phyloP scores from a whole-genome alignment of 2,797 vertebrate species.

The Myotis myotis region DNA sequence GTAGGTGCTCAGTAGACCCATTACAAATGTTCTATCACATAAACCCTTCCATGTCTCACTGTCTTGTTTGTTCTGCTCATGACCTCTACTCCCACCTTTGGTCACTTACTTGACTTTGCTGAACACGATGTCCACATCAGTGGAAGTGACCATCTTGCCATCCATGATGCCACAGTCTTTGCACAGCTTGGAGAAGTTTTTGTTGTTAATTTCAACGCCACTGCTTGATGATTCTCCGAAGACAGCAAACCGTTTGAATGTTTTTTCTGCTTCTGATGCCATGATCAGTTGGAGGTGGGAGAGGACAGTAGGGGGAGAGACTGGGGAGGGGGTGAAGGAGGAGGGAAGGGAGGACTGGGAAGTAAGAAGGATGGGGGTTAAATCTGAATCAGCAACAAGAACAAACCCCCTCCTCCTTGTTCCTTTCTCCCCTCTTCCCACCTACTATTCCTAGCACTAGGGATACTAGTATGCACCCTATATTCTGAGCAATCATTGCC shows the following conservation, averaged over 20 bases:
- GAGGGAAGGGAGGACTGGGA: neutral
- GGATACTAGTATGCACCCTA: neutral
- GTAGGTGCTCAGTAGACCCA: neutral
- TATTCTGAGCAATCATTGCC: neutral
- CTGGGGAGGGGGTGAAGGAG: neutral
- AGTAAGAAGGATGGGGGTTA: neutral
- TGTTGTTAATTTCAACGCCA: conserved; percentile 89
- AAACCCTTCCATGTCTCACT: neutral
- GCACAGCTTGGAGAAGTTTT: conserved; percentile 93
- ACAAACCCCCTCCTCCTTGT: neutral
- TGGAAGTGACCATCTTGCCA: conserved; percentile 88
- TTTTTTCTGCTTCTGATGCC: conserved; percentile 81
- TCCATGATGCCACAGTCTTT: conserved; percentile 92
- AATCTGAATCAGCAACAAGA: neutral
- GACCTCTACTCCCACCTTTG: rapidly evolving
- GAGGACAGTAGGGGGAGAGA: neutral
- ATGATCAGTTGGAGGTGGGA: conserved; percentile 44
- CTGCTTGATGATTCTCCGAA: conserved; percentile 88
- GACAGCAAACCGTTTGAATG: conserved; percentile 89
- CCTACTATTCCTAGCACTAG: neutral
- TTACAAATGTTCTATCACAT: neutral
- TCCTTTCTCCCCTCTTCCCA: neutral
- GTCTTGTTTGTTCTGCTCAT: rapidly evolving
- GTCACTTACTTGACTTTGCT: conserved; percentile 92
- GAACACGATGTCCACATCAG: conserved; percentile 91